Conservation (phyloP, 2,113 vertebrate genomes). For the Callopanchax toddi region DNA sequence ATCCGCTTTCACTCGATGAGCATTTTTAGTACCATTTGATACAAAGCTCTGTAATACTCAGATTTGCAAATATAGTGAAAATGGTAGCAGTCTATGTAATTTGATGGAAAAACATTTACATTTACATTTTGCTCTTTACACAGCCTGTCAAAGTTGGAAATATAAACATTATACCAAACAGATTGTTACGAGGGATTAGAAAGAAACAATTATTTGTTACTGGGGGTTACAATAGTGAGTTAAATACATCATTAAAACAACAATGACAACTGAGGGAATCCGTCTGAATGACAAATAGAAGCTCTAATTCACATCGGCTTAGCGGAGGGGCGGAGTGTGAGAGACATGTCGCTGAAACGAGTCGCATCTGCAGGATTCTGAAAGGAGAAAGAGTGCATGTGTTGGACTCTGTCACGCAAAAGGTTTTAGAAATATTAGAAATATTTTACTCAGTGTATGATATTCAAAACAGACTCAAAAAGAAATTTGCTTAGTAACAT, state of each 20-base stretch:
- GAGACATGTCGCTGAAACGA: slow-evolving; percentile 26
- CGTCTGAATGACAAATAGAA: slow-evolving; percentile 55
- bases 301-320: slow-evolving; percentile 48
- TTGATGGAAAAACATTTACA: no score
- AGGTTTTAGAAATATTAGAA: slow-evolving; percentile 5
- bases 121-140: neutral
- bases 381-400: neutral
- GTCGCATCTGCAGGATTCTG: slow-evolving; percentile 25
- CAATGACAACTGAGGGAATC: slow-evolving; percentile 47
- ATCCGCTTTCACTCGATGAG: no score
- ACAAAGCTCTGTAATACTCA: no score
- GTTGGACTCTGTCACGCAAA: neutral
- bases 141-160: slow-evolving; percentile 15
- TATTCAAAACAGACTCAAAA: slow-evolving; percentile 35
- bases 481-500: no score
- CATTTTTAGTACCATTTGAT: no score
- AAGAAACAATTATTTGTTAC: slow-evolving; percentile 46
- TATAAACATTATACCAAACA: slow-evolving; percentile 30
- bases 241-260: slow-evolving; percentile 65
- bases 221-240: slow-evolving; percentile 42
- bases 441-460: slow-evolving; percentile 18
- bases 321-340: slow-evolving; percentile 25
- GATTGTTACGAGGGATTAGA: slow-evolving; percentile 20
- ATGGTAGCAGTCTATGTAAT: no score
- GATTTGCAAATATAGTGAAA: no score